Evolutionary conservation across 2,797 vertebrate species (phyloP), one percentile per base, ranked within the genome.

Genomic region (Schizopygopsis malacanthus): DNA sequence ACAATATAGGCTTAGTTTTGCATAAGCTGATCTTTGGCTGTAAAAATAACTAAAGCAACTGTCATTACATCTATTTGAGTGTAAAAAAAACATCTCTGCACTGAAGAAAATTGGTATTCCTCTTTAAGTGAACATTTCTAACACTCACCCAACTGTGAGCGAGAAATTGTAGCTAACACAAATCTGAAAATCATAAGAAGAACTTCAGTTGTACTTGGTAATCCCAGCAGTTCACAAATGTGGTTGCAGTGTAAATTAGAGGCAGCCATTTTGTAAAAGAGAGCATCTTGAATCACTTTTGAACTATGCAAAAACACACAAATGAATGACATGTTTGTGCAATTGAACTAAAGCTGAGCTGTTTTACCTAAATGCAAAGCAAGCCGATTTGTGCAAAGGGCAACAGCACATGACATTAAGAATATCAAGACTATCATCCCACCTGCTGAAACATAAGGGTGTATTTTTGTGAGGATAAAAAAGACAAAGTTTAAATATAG

Each of bases 331-430:
- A 20, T 78, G 65, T 79, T 84, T 45, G 3, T 67, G 69, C 61
- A 56, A 54, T 54, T 56, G 47, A 79, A 78, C 50, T 41, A 43
- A 84, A 84, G 82, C 39, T 54, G 63, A 56, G 50, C 73, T 78
- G 63, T 78, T 84, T 84, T 84, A 59, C 83, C 25, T 84, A 84
- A 79, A 84, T 84, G 75, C 83, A 84, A 84, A 84, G 37, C 73
- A 79, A 67, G 81, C 9, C 12, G 37, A 73, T 45, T 59, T 56
- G 39, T 82, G 67, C 39, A 54, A 69, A 79, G 70, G 61, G n/a
- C 37, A 77, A 52, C 50, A 84, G 37, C 75, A 78, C 47, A 7
- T 78, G 63, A 84, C 25, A 28, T 77, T 70, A 28, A 70, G 18
- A 70, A 25, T 70, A 69, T 84, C 72, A 54, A 28, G 45, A 54